Evolutionary conservation across 1,140 invertebrate genomes (phyloP).

Genomic region (Eupristina koningsbergeri): DNA sequence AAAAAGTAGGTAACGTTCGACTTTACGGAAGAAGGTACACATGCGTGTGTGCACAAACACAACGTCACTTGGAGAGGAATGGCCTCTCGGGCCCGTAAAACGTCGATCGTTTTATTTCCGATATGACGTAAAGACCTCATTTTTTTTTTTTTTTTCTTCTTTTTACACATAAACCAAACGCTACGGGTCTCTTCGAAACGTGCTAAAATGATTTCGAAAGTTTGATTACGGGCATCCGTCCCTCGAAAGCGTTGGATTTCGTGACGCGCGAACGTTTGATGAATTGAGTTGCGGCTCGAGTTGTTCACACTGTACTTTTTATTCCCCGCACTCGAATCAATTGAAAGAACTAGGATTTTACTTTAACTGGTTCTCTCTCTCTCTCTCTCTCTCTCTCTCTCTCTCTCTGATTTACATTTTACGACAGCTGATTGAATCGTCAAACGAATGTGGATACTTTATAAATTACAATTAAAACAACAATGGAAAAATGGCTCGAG

Average conservation of each 20-base stretch:
- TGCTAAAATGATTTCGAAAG: too few relatives aligned
- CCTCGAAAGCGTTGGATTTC: neutral
- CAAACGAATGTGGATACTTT: neutral
- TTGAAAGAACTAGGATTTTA: too few relatives aligned
- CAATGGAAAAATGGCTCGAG: too few relatives aligned
- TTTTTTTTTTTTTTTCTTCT: too few relatives aligned
- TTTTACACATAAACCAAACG: neutral
- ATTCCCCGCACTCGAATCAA: too few relatives aligned
- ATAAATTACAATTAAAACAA: neutral
- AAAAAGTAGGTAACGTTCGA: constrained; percentile 41
- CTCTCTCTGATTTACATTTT: too few relatives aligned
- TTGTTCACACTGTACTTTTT: too few relatives aligned
- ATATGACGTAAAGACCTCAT: neutral
- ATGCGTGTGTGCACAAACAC: too few relatives aligned
- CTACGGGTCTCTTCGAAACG: neutral
- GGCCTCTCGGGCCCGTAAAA: neutral
- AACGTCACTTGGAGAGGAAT: neutral
- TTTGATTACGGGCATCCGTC: neutral
- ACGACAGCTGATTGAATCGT: too few relatives aligned
- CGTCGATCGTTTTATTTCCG: constrained; percentile 8
- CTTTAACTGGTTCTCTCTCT: too few relatives aligned
- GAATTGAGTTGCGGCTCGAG: too few relatives aligned
- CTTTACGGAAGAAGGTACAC: constrained; percentile 27
- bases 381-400: too few relatives aligned
- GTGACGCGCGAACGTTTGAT: neutral